These are phyloP conservation scores for Drepanosiphum platanoidis DNA, from an alignment of 2,888 invertebrate species.

Conservation along the genomic window DNA sequence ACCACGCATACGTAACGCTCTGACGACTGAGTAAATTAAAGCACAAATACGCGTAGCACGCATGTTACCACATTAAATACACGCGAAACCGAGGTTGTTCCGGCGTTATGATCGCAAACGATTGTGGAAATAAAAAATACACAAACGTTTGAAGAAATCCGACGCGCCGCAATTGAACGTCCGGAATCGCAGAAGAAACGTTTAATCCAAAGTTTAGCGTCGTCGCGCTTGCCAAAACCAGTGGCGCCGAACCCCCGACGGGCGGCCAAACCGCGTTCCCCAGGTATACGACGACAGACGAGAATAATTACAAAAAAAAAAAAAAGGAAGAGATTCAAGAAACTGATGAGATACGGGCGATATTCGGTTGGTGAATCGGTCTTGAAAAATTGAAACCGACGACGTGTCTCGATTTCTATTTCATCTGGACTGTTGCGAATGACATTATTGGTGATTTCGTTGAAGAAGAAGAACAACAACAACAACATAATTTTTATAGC, in stretches of 20 bases:
- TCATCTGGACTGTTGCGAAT: too few species aligned
- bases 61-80: neutral
- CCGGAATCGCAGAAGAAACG: neutral
- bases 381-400: too few species aligned
- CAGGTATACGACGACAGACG: neutral
- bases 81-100: neutral
- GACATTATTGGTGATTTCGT: too few species aligned
- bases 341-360: too few species aligned
- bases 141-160: neutral
- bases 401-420: too few species aligned
- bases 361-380: too few species aligned
- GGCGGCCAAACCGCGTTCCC: neutral
- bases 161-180: too few species aligned
- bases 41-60: neutral
- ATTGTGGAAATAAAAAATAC: neutral
- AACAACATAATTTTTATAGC: too few species aligned
- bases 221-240: neutral
- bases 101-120: neutral
- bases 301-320: too few species aligned
- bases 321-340: too few species aligned
- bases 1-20: neutral
- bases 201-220: slow-evolving; percentile 8
- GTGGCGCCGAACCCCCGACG: slow-evolving; percentile 4
- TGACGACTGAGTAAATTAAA: neutral
- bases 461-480: too few species aligned